Base-by-base conservation (phyloP, 2,113 vertebrate species). In the Cynoglossus semilaevis region DNA sequence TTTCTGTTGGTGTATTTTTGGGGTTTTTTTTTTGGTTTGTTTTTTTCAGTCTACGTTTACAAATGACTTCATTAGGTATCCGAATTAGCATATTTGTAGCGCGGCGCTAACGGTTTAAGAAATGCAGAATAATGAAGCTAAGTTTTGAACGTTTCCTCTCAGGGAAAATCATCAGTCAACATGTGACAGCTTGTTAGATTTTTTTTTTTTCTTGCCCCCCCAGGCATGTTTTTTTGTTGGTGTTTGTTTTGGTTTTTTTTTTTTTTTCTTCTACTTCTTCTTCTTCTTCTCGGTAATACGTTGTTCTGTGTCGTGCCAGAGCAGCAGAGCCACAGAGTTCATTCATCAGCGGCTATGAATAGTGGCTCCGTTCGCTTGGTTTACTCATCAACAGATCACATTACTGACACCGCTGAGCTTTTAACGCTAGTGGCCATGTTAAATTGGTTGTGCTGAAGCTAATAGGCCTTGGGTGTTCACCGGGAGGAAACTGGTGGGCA, bases 361-460 rank as follows among this genome's bases (percentile, higher is more conserved):
- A 75, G 76, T 57, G n/a, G 58, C 64, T 56, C 50, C 71, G 36
- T 56, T 68, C 57, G 54, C 79, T 80, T 63, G 45, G 81, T 81
- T 76, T 68, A 77, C 67, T 61, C 76, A 80, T 81, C 61, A 83
- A 70, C 73, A 77, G 70, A 78, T 74, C 70, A 36, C 75, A 66
- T 82, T 85, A 85, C 82, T 62, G 70, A 84, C 77, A 77, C 70
- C 80, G 53, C 47, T 67, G 68, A 72, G 72, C 70, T 63, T 79
- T 81, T 86, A 69, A 71, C 82, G 70, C 52, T 37, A 54, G 60
- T 66, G 77, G 70, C 68, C 70, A 59, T 77, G 77, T 79, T 77
- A 67, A 82, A 80, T 86, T 78, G 76, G 61, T 74, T 74, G 76
- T 61, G 68, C 67, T 58, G 52, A 45, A 65, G 80, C 72, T 82